These are phyloP conservation scores for Phaetusa simplex DNA, from an alignment of 2,113 vertebrate genomes.

Conservation along the genomic window DNA sequence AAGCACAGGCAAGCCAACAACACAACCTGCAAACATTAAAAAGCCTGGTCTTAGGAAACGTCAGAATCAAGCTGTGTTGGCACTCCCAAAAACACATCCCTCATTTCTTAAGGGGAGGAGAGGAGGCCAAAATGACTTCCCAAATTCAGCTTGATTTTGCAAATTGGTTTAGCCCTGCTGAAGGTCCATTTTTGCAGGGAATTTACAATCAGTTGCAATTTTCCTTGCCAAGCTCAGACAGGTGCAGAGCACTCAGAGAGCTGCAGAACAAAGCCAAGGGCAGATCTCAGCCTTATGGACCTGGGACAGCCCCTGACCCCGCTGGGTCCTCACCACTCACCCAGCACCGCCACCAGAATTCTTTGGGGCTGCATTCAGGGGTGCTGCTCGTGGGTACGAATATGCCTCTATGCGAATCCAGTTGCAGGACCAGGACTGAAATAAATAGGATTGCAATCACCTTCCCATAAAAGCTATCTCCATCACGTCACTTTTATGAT, in stretches of 20 bases:
- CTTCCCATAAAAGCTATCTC: background rate
- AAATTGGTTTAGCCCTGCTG: background rate
- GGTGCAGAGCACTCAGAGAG: background rate
- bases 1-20: background rate
- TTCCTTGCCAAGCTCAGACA: background rate
- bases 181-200: slow-evolving; percentile 16
- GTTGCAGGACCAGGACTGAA: background rate
- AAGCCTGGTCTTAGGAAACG: background rate
- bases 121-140: background rate
- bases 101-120: background rate
- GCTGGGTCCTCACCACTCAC: background rate
- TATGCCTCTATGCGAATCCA: background rate
- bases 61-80: background rate
- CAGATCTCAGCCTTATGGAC: background rate
- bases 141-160: slow-evolving; percentile 31
- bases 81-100: background rate
- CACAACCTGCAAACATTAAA: background rate
- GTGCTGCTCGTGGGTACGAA: background rate
- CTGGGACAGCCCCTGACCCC: background rate
- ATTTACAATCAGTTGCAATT: slow-evolving; percentile 41
- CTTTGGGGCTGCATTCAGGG: background rate
- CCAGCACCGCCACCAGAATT: background rate
- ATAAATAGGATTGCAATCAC: background rate
- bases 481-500: background rate
- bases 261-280: background rate